These are phyloP conservation scores for Agriopis aurantiaria DNA, from an alignment of 2,888 invertebrate species.

Conservation along the genomic window DNA sequence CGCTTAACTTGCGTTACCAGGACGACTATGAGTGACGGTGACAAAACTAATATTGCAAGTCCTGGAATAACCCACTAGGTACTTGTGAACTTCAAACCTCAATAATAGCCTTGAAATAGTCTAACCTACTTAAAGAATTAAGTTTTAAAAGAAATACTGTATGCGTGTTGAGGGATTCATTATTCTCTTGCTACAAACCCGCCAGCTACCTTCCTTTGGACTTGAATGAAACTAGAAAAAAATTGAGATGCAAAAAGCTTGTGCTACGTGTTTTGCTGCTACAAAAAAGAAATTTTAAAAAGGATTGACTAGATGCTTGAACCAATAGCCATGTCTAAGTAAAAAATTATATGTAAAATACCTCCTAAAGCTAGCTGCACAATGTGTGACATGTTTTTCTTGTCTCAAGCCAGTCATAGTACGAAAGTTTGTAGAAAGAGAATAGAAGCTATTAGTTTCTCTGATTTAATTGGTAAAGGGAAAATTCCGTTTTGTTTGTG, in stretches of 20 bases:
- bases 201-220: constrained; percentile 21
- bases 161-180: constrained; percentile 35
- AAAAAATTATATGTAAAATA: constrained; percentile 6
- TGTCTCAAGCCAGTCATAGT: not conserved
- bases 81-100: not conserved
- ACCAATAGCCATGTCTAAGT: not conserved
- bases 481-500: constrained; percentile 48
- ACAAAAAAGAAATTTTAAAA: not conserved
- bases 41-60: no score
- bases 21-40: no score
- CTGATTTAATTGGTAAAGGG: constrained; percentile 53
- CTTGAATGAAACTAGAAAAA: constrained; percentile 2
- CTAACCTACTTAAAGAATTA: no score
- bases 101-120: no score
- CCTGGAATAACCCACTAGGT: not conserved
- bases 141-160: constrained; percentile 27
- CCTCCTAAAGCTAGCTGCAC: not conserved
- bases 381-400: not conserved
- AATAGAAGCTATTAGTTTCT: constrained; percentile 46
- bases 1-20: not conserved
- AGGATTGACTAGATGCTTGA: not conserved
- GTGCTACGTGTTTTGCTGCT: constrained; percentile 6
- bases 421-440: constrained; percentile 53
- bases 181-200: constrained; percentile 47
- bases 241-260: constrained; percentile 32